phyloP scores from a whole-genome alignment of 2,113 vertebrate genomes.

The Formicarius rufipectus region DNA sequence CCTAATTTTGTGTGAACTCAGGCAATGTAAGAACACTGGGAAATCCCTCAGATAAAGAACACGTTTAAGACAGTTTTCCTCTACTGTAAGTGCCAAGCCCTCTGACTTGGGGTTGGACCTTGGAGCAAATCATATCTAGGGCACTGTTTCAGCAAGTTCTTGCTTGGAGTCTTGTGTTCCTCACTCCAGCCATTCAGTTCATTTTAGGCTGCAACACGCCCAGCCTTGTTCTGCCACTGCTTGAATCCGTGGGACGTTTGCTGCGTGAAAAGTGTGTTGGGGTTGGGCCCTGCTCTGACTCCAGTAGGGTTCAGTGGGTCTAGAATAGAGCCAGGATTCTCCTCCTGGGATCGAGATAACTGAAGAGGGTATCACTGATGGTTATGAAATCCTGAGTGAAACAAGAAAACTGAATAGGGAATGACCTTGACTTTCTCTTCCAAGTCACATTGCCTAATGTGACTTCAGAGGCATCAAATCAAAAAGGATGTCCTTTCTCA shows the following conservation, averaged over 20 bases:
- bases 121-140: not conserved
- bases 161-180: not conserved
- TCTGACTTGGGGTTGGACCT: not conserved
- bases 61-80: not conserved
- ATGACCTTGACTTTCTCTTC: rapidly evolving
- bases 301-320: not conserved
- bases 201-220: not conserved
- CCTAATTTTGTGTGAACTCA: not conserved
- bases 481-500: not conserved
- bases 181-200: not conserved
- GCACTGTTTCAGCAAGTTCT: not conserved
- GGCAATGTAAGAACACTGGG: not conserved
- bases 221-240: not conserved
- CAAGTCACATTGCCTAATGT: too few species aligned
- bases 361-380: not conserved
- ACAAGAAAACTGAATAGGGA: not conserved
- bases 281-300: not conserved
- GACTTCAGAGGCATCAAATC: not conserved
- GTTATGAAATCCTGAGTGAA: not conserved
- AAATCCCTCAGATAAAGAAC: not conserved
- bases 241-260: not conserved
- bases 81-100: not conserved
- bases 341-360: not conserved
- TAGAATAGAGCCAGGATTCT: not conserved
- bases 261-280: not conserved